Evolutionary conservation across 2,888 invertebrate species (phyloP).

Genomic region (Macropis europaea): DNA sequence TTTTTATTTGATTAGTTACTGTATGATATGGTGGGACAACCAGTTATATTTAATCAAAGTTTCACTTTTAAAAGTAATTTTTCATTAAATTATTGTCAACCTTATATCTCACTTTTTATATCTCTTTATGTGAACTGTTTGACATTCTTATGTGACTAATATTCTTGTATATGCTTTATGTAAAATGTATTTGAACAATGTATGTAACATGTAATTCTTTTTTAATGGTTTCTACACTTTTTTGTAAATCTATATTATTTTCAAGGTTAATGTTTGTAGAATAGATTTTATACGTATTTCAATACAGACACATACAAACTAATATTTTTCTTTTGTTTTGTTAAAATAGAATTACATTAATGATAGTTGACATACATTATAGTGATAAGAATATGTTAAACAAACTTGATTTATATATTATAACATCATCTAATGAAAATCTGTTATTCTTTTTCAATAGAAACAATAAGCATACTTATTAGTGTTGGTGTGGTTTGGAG

Average conservation of each 20-base stretch:
- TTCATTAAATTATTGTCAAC: too few relatives aligned
- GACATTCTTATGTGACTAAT: too few relatives aligned
- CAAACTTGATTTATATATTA: too few relatives aligned
- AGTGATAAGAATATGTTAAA: neutral
- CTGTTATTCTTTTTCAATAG: slow-evolving; percentile 31
- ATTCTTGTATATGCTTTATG: too few relatives aligned
- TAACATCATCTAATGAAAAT: slow-evolving; percentile 12
- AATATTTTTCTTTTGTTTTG: slow-evolving; percentile 7
- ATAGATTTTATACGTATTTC: neutral
- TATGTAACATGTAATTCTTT: too few relatives aligned
- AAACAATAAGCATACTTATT: slow-evolving; percentile 71
- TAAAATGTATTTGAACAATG: too few relatives aligned
- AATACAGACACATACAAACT: neutral
- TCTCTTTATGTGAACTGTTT: too few relatives aligned
- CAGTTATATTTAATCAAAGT: neutral
- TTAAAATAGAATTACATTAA: neutral
- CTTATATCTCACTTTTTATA: too few relatives aligned
- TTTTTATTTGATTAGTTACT: neutral
- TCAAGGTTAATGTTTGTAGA: too few relatives aligned
- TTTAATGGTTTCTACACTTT: too few relatives aligned
- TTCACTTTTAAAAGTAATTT: neutral
- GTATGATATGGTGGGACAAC: too few relatives aligned
- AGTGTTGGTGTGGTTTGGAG: slow-evolving; percentile 74
- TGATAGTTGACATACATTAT: neutral
- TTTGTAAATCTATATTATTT: too few relatives aligned